These are phyloP conservation scores for Phoeniculus purpureus DNA, from an alignment of 2,797 vertebrate species.

Conservation along the genomic window DNA sequence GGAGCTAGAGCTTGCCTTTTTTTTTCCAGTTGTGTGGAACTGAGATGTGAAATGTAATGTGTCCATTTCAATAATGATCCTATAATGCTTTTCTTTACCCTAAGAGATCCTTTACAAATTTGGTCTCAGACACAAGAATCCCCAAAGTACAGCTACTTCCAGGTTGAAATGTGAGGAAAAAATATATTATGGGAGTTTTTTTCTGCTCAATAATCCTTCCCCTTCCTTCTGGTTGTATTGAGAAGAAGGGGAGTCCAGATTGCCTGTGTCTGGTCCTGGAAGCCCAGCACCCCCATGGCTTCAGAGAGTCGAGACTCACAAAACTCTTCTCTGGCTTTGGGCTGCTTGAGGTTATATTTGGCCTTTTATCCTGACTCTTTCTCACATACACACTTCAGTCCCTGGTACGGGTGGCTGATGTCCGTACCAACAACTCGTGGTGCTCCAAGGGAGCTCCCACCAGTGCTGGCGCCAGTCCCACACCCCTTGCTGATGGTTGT, in stretches of 20 bases:
- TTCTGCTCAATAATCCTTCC: not conserved
- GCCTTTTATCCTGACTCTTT: not conserved
- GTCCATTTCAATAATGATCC: conserved; percentile 45
- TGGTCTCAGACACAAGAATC: not conserved
- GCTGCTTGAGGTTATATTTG: not conserved
- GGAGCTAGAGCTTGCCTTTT: not conserved
- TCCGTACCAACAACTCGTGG: fast-evolving
- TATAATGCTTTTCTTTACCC: not conserved
- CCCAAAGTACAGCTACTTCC: not conserved
- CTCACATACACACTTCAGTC: not conserved
- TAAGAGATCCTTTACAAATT: conserved; percentile 37
- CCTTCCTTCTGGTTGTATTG: not conserved
- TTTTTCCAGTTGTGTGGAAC: not conserved
- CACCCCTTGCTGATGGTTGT: not conserved
- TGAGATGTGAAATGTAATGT: not conserved
- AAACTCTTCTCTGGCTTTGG: not conserved
- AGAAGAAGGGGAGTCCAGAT: not conserved
- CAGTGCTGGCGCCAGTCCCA: not conserved
- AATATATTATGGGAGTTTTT: not conserved
- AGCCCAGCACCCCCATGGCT: not conserved
- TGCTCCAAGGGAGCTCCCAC: not conserved
- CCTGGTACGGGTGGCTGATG: not conserved
- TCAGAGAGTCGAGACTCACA: not conserved
- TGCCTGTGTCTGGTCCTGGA: not conserved
- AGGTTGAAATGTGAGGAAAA: conserved; percentile 10